Conservation (phyloP, 1,140 invertebrate genomes). For the Lepidurus packardi region DNA sequence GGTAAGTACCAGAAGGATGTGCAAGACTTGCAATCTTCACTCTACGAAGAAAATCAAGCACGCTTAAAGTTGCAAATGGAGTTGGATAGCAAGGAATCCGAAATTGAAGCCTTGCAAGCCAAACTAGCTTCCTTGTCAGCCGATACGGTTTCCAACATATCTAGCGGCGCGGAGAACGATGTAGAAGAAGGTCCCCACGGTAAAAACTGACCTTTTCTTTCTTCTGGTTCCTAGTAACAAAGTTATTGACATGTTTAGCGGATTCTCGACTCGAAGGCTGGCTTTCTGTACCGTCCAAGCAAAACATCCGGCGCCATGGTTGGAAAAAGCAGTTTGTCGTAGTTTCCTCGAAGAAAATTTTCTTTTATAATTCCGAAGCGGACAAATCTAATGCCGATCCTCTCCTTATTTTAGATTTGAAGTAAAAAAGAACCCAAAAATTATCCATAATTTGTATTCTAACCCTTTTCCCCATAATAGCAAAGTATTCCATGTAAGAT, state of each 20-base stretch:
- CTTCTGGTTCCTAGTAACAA: not conserved
- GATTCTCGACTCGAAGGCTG: conserved; percentile 87
- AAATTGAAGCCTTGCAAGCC: conserved; percentile 85
- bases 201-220: not conserved
- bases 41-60: conserved; percentile 60
- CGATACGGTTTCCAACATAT: conserved; percentile 84
- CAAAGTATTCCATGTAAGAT: conserved; percentile 96
- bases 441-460: not conserved
- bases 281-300: conserved; percentile 89
- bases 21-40: conserved; percentile 69
- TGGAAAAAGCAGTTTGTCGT: conserved; percentile 98
- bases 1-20: conserved; percentile 76
- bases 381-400: conserved; percentile 94
- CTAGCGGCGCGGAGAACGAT: conserved; percentile 71
- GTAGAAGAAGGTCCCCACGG: conserved; percentile 48
- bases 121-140: conserved; percentile 61
- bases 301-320: conserved; percentile 89
- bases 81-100: conserved; percentile 89
- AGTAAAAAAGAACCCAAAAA: conserved; percentile 53
- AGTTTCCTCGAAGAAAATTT: conserved; percentile 92
- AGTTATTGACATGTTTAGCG: conserved; percentile 38
- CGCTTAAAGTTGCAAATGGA: conserved; percentile 86
- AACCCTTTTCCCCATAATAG: conserved; percentile 42
- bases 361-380: conserved; percentile 92
- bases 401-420: conserved; percentile 88